Evolutionary conservation across 2,797 vertebrate species (phyloP).

Genomic region (Avahi laniger): DNA sequence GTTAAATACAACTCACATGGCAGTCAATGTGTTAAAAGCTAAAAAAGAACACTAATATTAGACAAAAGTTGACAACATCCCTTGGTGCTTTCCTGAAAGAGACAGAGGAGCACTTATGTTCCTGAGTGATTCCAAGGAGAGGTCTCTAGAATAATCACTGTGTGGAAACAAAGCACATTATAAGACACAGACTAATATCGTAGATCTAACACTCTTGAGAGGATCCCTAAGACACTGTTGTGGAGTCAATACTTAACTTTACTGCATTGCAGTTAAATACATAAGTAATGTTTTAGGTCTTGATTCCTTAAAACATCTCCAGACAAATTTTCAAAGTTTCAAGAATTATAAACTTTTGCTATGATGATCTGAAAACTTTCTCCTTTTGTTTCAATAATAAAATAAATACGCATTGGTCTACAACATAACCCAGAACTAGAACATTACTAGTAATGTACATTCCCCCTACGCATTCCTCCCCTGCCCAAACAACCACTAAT

Average conservation of each 20-base stretch:
- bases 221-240: neutral
- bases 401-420: neutral
- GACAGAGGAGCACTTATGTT: neutral
- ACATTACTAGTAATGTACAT: neutral
- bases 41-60: neutral
- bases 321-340: conserved; percentile 17
- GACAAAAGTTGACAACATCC: neutral
- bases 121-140: neutral
- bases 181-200: neutral
- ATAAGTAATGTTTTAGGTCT: neutral
- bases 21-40: neutral
- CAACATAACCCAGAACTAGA: neutral
- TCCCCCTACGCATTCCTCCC: neutral
- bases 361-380: neutral
- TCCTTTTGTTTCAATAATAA: neutral
- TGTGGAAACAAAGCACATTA: neutral
- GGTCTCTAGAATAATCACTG: neutral
- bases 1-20: too few relatives aligned
- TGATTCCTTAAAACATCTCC: conserved; percentile 8
- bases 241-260: neutral
- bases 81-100: conserved; percentile 3
- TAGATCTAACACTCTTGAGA: neutral
- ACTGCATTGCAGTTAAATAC: neutral
- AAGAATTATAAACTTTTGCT: conserved; percentile 18
- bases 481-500: neutral